These are phyloP conservation scores for Scytalopus superciliaris DNA, from an alignment of 2,113 vertebrate species.

Conservation along the genomic window DNA sequence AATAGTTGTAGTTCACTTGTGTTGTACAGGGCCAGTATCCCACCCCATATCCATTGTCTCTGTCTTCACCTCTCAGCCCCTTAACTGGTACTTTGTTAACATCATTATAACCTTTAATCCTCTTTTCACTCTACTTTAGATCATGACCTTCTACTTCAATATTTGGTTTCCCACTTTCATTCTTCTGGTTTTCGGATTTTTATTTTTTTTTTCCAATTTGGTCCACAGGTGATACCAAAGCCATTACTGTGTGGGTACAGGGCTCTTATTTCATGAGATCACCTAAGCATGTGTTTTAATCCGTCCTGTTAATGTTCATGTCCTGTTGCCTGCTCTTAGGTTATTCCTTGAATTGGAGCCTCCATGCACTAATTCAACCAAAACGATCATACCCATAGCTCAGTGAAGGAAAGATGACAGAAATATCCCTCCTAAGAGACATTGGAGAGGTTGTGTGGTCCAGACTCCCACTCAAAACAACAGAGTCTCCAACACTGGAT, in stretches of 20 bases:
- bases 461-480: neutral
- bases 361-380: neutral
- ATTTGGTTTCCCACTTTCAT: neutral
- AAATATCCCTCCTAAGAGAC: neutral
- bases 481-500: neutral
- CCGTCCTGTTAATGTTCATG: neutral
- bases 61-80: fast-evolving
- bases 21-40: neutral
- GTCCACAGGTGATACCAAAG: neutral
- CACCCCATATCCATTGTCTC: fast-evolving
- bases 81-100: neutral
- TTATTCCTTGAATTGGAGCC: neutral
- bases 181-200: neutral
- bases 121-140: neutral
- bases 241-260: neutral
- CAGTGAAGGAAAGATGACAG: neutral
- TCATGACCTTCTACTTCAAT: neutral
- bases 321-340: neutral
- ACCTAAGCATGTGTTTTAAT: neutral
- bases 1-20: neutral
- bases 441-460: neutral
- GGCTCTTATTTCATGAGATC: neutral
- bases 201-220: neutral
- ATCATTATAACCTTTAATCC: neutral
- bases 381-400: neutral